phyloP scores from a whole-genome alignment of 2,888 invertebrate species.

The Eupithecia tripunctaria region DNA sequence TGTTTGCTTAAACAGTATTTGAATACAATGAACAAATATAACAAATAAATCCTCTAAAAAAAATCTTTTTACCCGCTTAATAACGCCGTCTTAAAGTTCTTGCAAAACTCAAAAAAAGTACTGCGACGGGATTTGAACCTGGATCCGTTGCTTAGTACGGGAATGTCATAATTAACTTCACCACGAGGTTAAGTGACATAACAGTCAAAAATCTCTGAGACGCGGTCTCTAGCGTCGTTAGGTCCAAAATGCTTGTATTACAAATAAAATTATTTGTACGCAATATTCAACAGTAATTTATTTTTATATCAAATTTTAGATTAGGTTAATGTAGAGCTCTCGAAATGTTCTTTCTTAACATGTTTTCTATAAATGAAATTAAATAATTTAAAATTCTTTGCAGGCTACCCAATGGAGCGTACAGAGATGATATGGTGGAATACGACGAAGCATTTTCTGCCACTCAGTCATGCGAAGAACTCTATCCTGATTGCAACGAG shows the following conservation, averaged over 20 bases:
- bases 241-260: no score
- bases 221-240: no score
- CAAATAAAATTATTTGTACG: background rate
- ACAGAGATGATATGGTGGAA: slow-evolving; percentile 54
- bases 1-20: background rate
- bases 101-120: no score
- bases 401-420: slow-evolving; percentile 66
- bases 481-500: slow-evolving; percentile 68
- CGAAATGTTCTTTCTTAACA: background rate
- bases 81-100: background rate
- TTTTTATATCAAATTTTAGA: background rate
- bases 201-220: no score
- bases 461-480: slow-evolving; percentile 59
- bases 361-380: background rate
- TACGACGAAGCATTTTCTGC: slow-evolving; percentile 67
- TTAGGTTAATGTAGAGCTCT: background rate
- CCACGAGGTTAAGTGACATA: no score
- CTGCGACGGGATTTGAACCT: no score
- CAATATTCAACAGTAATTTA: background rate
- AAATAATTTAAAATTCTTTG: slow-evolving; percentile 18
- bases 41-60: background rate
- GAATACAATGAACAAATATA: background rate
- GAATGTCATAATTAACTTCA: no score
- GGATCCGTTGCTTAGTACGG: no score
- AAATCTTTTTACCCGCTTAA: background rate